phyloP scores from a whole-genome alignment of 2,888 invertebrate genomes.

The Apoda limacodes region DNA sequence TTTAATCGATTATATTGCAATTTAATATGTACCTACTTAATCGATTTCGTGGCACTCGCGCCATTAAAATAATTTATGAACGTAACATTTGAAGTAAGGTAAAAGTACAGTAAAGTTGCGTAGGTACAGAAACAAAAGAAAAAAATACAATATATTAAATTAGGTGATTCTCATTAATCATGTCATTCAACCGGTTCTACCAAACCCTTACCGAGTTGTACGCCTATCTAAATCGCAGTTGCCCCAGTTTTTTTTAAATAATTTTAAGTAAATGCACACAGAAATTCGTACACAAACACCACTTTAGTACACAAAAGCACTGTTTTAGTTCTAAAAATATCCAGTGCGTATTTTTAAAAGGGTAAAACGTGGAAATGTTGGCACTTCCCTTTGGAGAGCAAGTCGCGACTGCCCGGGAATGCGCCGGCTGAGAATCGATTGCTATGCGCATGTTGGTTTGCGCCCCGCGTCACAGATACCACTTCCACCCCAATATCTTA shows the following conservation, averaged over 20 bases:
- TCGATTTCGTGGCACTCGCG: too few species aligned
- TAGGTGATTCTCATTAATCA: too few species aligned
- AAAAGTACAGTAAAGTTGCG: too few species aligned
- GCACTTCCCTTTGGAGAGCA: conserved; percentile 28
- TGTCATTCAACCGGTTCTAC: too few species aligned
- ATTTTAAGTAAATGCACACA: conserved; percentile 19
- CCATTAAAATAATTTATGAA: too few species aligned
- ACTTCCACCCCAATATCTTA: conserved; percentile 64
- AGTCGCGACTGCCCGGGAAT: conserved; percentile 51
- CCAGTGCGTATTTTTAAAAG: conserved; percentile 47
- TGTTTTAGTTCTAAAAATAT: conserved; percentile 25
- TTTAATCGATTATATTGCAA: too few species aligned
- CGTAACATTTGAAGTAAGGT: too few species aligned
- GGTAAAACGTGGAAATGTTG: conserved; percentile 30
- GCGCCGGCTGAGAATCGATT: conserved; percentile 49
- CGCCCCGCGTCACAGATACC: conserved; percentile 41
- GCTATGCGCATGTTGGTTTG: conserved; percentile 49
- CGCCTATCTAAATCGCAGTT: too few species aligned
- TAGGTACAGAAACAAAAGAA: too few species aligned
- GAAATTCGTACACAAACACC: conserved; percentile 27
- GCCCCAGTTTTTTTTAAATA: conserved; percentile 1
- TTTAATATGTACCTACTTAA: too few species aligned
- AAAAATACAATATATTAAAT: too few species aligned
- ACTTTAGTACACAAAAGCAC: conserved; percentile 26
- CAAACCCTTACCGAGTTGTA: too few species aligned